Evolutionary conservation across 2,888 invertebrate genomes (phyloP).

Genomic region (Athalia rosae): DNA sequence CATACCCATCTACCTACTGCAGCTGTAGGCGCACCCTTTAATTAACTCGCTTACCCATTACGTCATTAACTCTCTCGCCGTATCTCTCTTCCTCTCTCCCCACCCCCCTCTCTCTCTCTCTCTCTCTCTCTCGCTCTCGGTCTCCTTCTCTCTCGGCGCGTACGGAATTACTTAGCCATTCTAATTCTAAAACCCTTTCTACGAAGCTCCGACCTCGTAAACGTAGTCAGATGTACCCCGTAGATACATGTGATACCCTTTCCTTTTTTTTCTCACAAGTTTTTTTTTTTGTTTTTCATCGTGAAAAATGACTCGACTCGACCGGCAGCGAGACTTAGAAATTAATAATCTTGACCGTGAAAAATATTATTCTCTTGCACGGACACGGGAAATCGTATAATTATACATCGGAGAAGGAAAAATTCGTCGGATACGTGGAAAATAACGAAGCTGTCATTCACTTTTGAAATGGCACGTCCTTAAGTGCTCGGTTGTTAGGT

Average conservation of each 20-base stretch:
- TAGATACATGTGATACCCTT: neutral
- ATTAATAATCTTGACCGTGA: too few species aligned
- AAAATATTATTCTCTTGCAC: too few species aligned
- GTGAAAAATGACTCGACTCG: neutral
- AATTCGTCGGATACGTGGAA: too few species aligned
- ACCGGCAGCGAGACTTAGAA: neutral
- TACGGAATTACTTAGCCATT: conserved; percentile 60
- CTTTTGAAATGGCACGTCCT: neutral
- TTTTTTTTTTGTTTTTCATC: neutral
- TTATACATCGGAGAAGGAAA: too few species aligned
- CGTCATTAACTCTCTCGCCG: conserved; percentile 54
- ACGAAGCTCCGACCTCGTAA: too few species aligned
- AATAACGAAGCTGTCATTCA: neutral
- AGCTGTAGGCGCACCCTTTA: conserved; percentile 59
- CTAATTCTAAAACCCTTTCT: conserved; percentile 29
- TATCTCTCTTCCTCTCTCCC: too few species aligned
- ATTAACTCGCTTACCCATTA: conserved; percentile 60
- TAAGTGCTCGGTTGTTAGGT: neutral
- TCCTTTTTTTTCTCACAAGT: neutral
- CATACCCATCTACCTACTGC: neutral
- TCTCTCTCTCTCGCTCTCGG: too few species aligned
- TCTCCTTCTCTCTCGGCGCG: conserved; percentile 12
- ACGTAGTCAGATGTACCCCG: too few species aligned
- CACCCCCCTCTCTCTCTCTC: too few species aligned
- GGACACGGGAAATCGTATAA: too few species aligned